Evolutionary conservation across 2,113 vertebrate species (phyloP).

Genomic region (Zootoca vivipara): DNA sequence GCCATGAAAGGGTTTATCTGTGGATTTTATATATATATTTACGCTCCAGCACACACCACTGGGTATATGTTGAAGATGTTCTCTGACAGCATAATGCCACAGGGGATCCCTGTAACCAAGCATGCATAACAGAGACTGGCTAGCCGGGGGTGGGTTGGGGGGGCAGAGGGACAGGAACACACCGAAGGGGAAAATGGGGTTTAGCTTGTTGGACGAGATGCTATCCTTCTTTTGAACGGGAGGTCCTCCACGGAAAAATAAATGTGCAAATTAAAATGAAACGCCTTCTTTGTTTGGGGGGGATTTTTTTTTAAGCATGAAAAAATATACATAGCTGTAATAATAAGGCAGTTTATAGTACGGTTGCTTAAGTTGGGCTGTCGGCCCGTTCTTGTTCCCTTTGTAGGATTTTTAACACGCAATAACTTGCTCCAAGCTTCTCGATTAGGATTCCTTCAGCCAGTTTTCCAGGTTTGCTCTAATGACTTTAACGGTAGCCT

Average conservation of each 20-base stretch:
- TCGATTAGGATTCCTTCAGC: not conserved
- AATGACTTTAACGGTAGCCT: not conserved
- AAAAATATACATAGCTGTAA: not conserved
- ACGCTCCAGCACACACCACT: not conserved
- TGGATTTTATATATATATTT: not conserved
- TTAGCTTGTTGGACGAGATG: not conserved
- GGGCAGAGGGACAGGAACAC: not conserved
- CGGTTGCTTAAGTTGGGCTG: not conserved
- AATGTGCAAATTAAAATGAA: not conserved
- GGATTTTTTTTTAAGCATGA: no score
- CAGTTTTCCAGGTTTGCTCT: not conserved
- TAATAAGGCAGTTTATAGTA: not conserved
- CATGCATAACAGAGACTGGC: conserved; percentile 58
- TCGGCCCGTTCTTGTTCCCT: not conserved
- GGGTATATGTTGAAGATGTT: conserved; percentile 52
- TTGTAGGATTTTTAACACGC: not conserved
- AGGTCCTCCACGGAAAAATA: not conserved
- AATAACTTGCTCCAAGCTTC: not conserved
- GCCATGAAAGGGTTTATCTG: not conserved
- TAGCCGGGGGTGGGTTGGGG: conserved; percentile 14
- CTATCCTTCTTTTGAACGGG: no score
- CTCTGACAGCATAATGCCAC: conserved; percentile 47
- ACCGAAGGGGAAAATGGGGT: not conserved
- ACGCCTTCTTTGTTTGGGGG: not conserved
- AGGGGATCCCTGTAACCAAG: conserved; percentile 61